phyloP scores from a whole-genome alignment of 2,113 vertebrate species.

The Mohoua ochrocephala region DNA sequence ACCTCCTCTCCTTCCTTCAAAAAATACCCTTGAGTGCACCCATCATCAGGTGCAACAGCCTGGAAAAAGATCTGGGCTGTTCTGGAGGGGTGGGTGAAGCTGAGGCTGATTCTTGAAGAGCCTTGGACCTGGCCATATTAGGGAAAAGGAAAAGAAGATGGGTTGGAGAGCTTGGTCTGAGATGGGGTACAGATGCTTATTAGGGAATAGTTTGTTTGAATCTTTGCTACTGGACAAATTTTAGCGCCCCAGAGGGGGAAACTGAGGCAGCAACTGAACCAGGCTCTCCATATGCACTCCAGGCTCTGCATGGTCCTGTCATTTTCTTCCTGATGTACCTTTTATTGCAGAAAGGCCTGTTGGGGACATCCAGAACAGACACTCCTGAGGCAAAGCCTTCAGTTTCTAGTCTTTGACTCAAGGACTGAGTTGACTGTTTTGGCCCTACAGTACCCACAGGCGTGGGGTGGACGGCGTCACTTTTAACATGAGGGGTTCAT shows the following conservation, averaged over 20 bases:
- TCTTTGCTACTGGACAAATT: not conserved
- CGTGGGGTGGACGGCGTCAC: not conserved
- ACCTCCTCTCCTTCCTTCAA: not conserved
- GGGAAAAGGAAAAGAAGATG: not conserved
- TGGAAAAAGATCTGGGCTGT: not conserved
- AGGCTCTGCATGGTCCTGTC: not conserved
- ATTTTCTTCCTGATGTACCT: not conserved
- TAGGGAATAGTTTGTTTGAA: not conserved
- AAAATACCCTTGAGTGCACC: not conserved
- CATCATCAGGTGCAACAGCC: not conserved
- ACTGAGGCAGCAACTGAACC: not conserved
- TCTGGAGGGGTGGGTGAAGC: not conserved
- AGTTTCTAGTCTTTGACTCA: not conserved
- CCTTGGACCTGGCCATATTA: not conserved
- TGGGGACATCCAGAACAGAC: not conserved
- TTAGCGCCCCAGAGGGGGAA: not conserved
- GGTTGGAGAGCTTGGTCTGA: not conserved
- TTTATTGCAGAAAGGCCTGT: not conserved
- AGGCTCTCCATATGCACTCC: not conserved
- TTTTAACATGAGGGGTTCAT: not conserved
- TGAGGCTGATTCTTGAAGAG: not conserved
- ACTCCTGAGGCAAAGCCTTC: not conserved
- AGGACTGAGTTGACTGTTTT: not conserved
- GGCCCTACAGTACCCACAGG: not conserved
- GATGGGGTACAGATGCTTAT: accelerated